phyloP scores from a whole-genome alignment of 1,140 invertebrate genomes.

The Hyles euphorbiae region DNA sequence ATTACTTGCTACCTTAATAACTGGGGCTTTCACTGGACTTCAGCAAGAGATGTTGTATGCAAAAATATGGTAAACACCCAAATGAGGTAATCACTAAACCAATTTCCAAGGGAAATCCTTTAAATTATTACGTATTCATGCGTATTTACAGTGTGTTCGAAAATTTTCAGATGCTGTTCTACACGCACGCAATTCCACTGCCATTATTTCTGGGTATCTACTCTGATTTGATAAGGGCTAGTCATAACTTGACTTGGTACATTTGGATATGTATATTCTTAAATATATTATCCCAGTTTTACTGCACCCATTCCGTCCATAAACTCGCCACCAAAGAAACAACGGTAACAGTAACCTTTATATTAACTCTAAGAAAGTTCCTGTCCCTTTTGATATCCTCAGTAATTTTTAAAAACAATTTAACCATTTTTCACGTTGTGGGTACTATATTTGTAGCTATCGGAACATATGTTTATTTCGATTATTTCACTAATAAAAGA shows the following conservation, averaged over 20 bases:
- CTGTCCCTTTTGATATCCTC: slow-evolving; percentile 57
- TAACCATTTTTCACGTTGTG: slow-evolving; percentile 50
- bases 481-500: slow-evolving; percentile 44
- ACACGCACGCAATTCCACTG: slow-evolving; percentile 53
- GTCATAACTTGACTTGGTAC: slow-evolving; percentile 24
- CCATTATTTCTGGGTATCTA: slow-evolving; percentile 53
- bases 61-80: slow-evolving; percentile 62
- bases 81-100: slow-evolving; percentile 41
- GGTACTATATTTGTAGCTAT: slow-evolving; percentile 49
- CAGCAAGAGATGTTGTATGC: slow-evolving; percentile 59
- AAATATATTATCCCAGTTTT: slow-evolving; percentile 56
- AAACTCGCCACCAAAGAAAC: slow-evolving; percentile 56
- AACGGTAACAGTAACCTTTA: slow-evolving; percentile 61
- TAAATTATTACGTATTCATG: not conserved
- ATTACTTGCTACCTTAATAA: slow-evolving; percentile 48
- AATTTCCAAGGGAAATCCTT: not conserved
- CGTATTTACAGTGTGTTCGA: not conserved
- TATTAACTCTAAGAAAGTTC: slow-evolving; percentile 64
- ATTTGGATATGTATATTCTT: slow-evolving; percentile 45
- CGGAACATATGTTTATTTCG: slow-evolving; percentile 64
- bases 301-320: slow-evolving; percentile 59
- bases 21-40: slow-evolving; percentile 57
- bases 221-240: slow-evolving; percentile 33
- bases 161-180: slow-evolving; percentile 66
- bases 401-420: slow-evolving; percentile 63